Evolutionary conservation across 2,888 invertebrate genomes (phyloP).

Genomic region (Emesis furor): DNA sequence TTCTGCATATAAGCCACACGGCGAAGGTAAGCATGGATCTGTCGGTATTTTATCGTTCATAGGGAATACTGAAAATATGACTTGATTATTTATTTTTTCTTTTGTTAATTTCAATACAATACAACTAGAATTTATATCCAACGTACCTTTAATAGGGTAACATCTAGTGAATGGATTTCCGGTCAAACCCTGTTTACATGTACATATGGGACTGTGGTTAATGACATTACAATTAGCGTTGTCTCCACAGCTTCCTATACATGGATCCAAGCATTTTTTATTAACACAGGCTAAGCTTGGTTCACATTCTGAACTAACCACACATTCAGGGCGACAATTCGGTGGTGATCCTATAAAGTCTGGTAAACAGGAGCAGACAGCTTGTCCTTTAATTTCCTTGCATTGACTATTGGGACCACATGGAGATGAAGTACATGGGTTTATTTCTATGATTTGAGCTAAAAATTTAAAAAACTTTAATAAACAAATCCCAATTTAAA

Average conservation of each 20-base stretch:
- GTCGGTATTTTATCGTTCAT: slow-evolving; percentile 77
- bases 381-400: slow-evolving; percentile 94
- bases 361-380: slow-evolving; percentile 94
- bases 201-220: slow-evolving; percentile 95
- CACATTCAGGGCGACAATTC: slow-evolving; percentile 95
- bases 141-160: slow-evolving; percentile 91
- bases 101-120: neutral
- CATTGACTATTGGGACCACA: slow-evolving; percentile 96
- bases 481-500: neutral
- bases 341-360: slow-evolving; percentile 94
- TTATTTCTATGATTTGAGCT: slow-evolving; percentile 83
- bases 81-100: neutral
- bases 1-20: slow-evolving; percentile 93
- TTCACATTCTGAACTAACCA: slow-evolving; percentile 94
- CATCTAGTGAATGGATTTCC: slow-evolving; percentile 96
- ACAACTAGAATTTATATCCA: neutral
- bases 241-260: slow-evolving; percentile 92
- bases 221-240: slow-evolving; percentile 93
- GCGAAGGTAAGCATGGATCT: slow-evolving; percentile 94
- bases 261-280: slow-evolving; percentile 94
- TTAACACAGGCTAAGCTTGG: slow-evolving; percentile 93
- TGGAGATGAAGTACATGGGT: slow-evolving; percentile 91
- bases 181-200: slow-evolving; percentile 94
- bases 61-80: slow-evolving; percentile 83
- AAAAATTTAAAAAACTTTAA: slow-evolving; percentile 70